These are phyloP conservation scores for Recurvirostra avosetta DNA, from an alignment of 2,113 vertebrate species.

Conservation along the genomic window DNA sequence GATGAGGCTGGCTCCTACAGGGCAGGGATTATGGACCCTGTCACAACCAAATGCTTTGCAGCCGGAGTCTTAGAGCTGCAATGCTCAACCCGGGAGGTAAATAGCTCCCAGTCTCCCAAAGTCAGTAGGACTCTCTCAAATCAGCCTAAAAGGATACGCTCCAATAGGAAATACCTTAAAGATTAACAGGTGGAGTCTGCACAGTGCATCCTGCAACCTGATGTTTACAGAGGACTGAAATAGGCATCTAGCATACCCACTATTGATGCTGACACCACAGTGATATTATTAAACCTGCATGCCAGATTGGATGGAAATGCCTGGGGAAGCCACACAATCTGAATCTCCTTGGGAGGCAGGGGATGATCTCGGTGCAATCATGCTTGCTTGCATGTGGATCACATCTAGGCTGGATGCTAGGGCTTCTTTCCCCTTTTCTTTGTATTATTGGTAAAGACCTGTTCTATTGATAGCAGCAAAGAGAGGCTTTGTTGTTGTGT, in stretches of 20 bases:
- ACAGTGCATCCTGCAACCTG: background rate
- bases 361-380: background rate
- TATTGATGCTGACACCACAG: background rate
- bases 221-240: background rate
- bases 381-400: background rate
- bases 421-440: background rate
- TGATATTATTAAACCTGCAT: background rate
- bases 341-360: background rate
- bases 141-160: background rate
- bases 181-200: background rate
- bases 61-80: background rate
- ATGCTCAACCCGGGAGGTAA: background rate
- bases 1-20: background rate
- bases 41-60: background rate
- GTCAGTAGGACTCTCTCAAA: background rate
- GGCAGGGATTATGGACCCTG: background rate
- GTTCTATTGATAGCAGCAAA: background rate
- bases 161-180: background rate
- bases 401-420: background rate
- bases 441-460: background rate
- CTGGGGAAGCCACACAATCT: background rate
- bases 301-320: background rate
- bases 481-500: background rate
- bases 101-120: background rate
- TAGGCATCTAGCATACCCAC: background rate